Conservation (phyloP, 2,797 vertebrate species). For the Pangasius krempfi region DNA sequence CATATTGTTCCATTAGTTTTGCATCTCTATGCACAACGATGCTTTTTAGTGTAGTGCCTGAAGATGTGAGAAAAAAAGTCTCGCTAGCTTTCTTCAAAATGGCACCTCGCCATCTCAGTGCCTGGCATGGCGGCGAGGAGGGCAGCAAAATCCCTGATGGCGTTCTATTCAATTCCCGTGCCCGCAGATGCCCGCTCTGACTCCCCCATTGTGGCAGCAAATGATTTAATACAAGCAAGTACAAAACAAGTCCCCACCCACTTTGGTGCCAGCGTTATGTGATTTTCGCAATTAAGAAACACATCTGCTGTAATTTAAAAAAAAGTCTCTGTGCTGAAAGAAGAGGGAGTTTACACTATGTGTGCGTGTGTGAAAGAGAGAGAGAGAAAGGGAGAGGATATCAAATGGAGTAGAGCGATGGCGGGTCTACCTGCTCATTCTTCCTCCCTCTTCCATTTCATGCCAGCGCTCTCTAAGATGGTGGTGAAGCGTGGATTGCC, state of each 20-base stretch:
- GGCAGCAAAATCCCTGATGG: slow-evolving; percentile 72
- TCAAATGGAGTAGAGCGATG: slow-evolving; percentile 53
- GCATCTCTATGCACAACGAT: slow-evolving; percentile 29
- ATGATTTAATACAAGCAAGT: slow-evolving; percentile 74
- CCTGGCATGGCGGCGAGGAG: slow-evolving; percentile 61
- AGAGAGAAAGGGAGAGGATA: slow-evolving; percentile 3
- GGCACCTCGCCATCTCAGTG: slow-evolving; percentile 71
- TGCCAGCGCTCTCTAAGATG: slow-evolving; percentile 81
- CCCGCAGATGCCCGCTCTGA: slow-evolving; percentile 75
- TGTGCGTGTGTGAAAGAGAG: slow-evolving; percentile 7
- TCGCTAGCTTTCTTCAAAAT: slow-evolving; percentile 67
- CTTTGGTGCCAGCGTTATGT: slow-evolving; percentile 55
- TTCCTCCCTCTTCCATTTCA: slow-evolving; percentile 77
- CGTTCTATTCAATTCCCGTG: slow-evolving; percentile 64
- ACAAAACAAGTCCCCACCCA: slow-evolving; percentile 62
- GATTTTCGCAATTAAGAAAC: slow-evolving; percentile 77
- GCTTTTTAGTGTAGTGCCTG: slow-evolving; percentile 19
- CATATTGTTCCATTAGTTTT: slow-evolving; percentile 28
- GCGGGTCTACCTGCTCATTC: slow-evolving; percentile 73
- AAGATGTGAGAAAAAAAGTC: slow-evolving; percentile 30
- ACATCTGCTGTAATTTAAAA: slow-evolving; percentile 72
- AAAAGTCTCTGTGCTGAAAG: slow-evolving; percentile 44
- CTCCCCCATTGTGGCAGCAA: slow-evolving; percentile 67
- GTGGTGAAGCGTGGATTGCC: slow-evolving; percentile 77
- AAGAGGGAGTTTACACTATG: slow-evolving; percentile 17